These are phyloP conservation scores for Lathamus discolor DNA, from an alignment of 2,113 vertebrate species.

Conservation along the genomic window DNA sequence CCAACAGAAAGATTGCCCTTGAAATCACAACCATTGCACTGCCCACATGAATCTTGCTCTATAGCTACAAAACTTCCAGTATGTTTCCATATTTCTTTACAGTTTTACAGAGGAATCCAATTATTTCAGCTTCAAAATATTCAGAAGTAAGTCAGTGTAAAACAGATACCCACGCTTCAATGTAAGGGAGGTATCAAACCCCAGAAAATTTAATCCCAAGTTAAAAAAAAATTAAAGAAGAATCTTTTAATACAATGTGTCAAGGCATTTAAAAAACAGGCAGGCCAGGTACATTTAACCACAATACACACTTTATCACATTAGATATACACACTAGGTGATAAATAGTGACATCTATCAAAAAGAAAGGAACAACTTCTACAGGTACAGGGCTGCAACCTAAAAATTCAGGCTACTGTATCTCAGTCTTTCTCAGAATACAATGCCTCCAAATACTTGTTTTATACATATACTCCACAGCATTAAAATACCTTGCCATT, in stretches of 20 bases:
- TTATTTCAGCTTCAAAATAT: neutral
- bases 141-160: neutral
- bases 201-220: neutral
- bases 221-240: neutral
- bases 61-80: neutral
- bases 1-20: neutral
- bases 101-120: neutral
- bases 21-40: neutral
- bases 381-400: neutral
- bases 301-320: neutral
- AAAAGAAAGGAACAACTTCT: slow-evolving; percentile 17
- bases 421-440: neutral
- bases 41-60: neutral
- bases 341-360: neutral
- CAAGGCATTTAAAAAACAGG: neutral
- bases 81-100: neutral
- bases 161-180: neutral
- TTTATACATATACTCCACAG: neutral
- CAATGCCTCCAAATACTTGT: neutral
- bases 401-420: neutral
- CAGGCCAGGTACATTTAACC: neutral
- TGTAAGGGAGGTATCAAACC: neutral
- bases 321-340: neutral
- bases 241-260: neutral
- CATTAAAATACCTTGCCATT: neutral